phyloP scores from a whole-genome alignment of 2,113 vertebrate species.

The Erythrolamprus reginae region DNA sequence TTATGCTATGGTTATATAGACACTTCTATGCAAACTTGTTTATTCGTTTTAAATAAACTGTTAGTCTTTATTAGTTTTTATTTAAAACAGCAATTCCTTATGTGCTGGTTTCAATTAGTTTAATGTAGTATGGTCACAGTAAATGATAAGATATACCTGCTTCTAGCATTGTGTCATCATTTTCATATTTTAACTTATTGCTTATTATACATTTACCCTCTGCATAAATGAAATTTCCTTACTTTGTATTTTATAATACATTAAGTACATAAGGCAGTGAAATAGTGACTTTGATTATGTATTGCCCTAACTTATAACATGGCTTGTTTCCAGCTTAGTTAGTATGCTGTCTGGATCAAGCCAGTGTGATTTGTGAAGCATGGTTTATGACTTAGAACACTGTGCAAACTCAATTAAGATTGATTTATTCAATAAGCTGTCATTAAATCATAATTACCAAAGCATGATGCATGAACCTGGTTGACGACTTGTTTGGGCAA shows the following conservation, averaged over 20 bases:
- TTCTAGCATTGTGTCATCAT: neutral
- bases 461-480: neutral
- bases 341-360: neutral
- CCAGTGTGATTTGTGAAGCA: neutral
- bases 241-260: neutral
- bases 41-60: neutral
- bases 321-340: neutral
- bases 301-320: neutral
- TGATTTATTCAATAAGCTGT: neutral
- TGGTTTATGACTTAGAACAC: neutral
- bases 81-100: neutral
- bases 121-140: neutral
- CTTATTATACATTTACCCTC: neutral
- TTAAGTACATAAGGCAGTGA: neutral
- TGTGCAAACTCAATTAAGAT: neutral
- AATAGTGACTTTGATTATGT: neutral
- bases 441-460: neutral
- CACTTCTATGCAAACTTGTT: neutral
- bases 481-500: neutral
- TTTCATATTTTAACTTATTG: neutral
- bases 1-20: neutral
- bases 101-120: neutral
- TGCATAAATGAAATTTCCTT: neutral
- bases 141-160: neutral
- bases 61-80: neutral